phyloP scores from a whole-genome alignment of 92 coral and sea anemone genomes.

The Phenganax stokvisi region DNA sequence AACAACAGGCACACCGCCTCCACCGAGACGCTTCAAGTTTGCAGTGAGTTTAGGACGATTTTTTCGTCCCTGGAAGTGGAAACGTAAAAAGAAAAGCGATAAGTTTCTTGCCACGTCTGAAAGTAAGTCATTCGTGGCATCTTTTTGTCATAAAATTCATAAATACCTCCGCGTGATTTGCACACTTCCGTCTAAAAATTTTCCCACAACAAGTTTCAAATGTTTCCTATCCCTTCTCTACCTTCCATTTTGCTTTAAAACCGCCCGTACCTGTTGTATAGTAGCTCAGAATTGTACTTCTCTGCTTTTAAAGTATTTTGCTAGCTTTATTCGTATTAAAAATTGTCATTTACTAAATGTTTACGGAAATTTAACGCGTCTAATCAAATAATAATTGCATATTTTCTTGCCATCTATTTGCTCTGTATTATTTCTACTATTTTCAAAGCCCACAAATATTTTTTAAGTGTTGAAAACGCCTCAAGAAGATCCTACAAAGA shows the following conservation, averaged over 20 bases:
- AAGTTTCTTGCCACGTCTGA: slow-evolving; percentile 91
- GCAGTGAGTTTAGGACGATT: slow-evolving; percentile 78
- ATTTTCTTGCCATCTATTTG: neutral
- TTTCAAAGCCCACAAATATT: neutral
- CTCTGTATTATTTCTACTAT: neutral
- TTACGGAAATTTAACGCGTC: neutral
- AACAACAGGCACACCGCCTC: slow-evolving; percentile 69
- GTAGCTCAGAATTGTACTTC: neutral
- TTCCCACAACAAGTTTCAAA: neutral
- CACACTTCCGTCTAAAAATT: slow-evolving; percentile 28
- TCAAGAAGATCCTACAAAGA: neutral
- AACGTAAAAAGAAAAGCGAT: slow-evolving; percentile 91
- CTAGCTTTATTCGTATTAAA: neutral
- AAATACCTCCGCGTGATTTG: neutral
- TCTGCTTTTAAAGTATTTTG: neutral
- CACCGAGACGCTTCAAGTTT: slow-evolving; percentile 73
- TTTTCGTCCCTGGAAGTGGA: slow-evolving; percentile 99
- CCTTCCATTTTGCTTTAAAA: neutral
- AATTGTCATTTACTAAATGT: neutral
- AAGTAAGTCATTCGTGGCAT: slow-evolving; percentile 55
- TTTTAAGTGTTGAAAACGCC: neutral
- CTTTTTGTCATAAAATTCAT: neutral
- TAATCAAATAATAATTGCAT: slow-evolving; percentile 7
- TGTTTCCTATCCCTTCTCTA: neutral
- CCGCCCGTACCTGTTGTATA: neutral